Evolutionary conservation across 2,888 invertebrate genomes (phyloP), one percentile per base, ranked within the genome.

Genomic region (Apamea crenata): DNA sequence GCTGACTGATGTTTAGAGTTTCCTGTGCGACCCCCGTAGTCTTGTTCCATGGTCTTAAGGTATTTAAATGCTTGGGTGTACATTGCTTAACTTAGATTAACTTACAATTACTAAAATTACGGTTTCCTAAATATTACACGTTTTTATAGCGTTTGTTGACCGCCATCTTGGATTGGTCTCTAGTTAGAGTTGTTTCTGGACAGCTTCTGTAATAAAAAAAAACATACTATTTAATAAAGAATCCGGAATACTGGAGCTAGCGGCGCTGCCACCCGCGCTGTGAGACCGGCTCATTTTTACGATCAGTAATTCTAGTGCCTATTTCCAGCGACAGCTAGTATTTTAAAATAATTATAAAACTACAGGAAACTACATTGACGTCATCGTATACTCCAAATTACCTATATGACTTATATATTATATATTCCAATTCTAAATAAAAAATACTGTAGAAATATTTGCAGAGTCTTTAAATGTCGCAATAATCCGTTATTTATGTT

Each of bases 101-200:
- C 94, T 96, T 96, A 96, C 81, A n/a, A n/a, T 84, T 91, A 94
- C 93, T 96, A 96, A 93, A 92, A 94, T 96, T 96, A 96, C 96
- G 96, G 96, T 96, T 96, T 94, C 95, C 93, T 96, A 96, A 77
- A 90, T 87, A 89, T 93, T 93, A 93, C 90, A 80, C 91, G 90
- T 93, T 91, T 93, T 93, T 93, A 91, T 93, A 91, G 91, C 91
- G 91, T 92, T 86, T 92, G 89, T 92, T 91, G 90, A 91, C 92
- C 94, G 92, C 93, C 94, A 93, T 91, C 92, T 91, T 91, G 87
- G 91, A 91, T 95, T 94, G 94, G 94, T 95, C 94, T 96, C 95
- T 91, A 89, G 77, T 89, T 87, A 91, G 88, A 91, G 92, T 92
- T 93, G 91, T 88, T 92, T 89, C 87, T 92, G 88, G 92, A 91